Evolutionary conservation across 2,113 vertebrate genomes (phyloP).

Genomic region (Capreolus pygargus): DNA sequence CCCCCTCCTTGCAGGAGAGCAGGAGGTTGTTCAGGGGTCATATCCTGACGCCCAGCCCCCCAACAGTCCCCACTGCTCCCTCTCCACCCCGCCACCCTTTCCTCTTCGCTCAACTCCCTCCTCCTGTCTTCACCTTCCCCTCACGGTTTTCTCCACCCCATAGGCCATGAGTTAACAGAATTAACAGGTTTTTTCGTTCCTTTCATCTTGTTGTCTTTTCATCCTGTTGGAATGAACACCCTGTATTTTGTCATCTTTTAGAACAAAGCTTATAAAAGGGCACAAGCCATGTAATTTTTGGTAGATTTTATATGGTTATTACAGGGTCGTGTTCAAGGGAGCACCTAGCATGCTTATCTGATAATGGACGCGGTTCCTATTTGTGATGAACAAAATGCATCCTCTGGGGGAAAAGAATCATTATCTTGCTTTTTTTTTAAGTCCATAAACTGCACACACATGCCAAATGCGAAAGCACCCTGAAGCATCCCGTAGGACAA

Average conservation of each 20-base stretch:
- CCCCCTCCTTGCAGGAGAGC: neutral
- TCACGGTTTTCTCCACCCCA: neutral
- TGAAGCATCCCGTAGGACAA: neutral
- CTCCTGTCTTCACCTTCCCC: neutral
- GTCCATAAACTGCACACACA: neutral
- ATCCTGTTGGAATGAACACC: neutral
- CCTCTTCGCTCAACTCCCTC: too few species aligned
- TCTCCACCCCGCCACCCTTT: neutral
- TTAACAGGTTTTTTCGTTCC: neutral
- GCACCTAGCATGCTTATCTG: too few species aligned
- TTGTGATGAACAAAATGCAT: neutral
- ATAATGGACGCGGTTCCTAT: neutral
- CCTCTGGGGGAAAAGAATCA: neutral
- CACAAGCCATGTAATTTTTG: neutral
- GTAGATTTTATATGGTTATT: neutral
- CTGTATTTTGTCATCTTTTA: neutral
- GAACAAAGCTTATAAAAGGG: neutral
- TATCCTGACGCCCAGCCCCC: fast-evolving
- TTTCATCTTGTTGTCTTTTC: neutral
- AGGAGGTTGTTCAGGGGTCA: neutral
- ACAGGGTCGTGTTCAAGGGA: neutral
- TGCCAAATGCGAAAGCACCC: neutral
- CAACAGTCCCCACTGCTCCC: fast-evolving
- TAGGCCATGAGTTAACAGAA: neutral
- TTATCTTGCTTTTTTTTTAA: neutral